A percentile compares a stretch with the other conserved stretches of the same genome.
phyloP scores from a whole-genome alignment of 1,140 invertebrate species.

The Gonatopus flavifemur region DNA sequence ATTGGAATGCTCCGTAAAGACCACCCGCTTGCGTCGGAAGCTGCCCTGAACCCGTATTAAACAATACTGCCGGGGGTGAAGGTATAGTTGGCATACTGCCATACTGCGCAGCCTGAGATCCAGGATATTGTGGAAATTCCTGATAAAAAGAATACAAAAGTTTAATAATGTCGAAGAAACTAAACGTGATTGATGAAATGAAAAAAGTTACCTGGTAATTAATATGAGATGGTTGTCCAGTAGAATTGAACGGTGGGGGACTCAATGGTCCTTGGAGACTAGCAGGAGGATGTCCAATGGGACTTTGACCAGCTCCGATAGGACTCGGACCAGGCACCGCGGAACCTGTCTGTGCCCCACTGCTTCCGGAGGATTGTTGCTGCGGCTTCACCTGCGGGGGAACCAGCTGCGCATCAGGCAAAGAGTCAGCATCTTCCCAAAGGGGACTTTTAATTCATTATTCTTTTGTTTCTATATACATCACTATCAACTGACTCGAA shows the following conservation, averaged over 20 bases:
- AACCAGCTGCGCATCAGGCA: constrained; percentile 62
- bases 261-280: constrained; percentile 56
- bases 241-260: constrained; percentile 58
- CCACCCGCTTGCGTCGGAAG: constrained; percentile 72
- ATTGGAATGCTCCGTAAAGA: constrained; percentile 72
- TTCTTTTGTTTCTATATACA: constrained; percentile 45
- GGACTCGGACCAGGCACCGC: constrained; percentile 54
- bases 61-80: constrained; percentile 76
- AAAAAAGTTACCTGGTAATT: constrained; percentile 58
- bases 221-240: constrained; percentile 60
- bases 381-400: constrained; percentile 72
- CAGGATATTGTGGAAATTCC: constrained; percentile 55
- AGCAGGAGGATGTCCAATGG: constrained; percentile 64
- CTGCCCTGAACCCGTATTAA: constrained; percentile 76
- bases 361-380: constrained; percentile 64
- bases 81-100: constrained; percentile 78
- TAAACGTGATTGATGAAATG: background rate
- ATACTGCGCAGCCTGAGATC: constrained; percentile 64
- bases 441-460: constrained; percentile 56
- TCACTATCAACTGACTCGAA: constrained; percentile 40
- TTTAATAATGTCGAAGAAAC: background rate
- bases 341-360: constrained; percentile 50
- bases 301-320: constrained; percentile 58
- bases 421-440: constrained; percentile 60
- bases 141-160: constrained; percentile 22